These are phyloP conservation scores for Pseudomyrmex pallidus DNA, from an alignment of 1,140 invertebrate species.

Conservation along the genomic window DNA sequence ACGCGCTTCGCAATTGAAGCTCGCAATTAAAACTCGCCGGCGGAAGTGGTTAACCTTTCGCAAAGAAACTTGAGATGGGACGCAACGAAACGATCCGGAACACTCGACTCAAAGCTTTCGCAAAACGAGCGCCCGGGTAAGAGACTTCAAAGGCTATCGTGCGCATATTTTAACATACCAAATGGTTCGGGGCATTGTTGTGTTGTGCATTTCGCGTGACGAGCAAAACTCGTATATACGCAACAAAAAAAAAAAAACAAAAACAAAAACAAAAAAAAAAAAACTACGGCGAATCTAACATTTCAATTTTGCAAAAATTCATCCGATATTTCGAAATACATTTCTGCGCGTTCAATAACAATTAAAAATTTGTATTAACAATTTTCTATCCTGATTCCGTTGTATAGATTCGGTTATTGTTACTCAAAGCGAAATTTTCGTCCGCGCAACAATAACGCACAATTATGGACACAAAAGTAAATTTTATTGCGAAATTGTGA, in stretches of 20 bases:
- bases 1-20: constrained; percentile 50
- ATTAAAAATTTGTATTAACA: background rate
- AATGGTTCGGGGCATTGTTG: constrained; percentile 49
- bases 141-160: constrained; percentile 56
- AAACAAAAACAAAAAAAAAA: background rate
- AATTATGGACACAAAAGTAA: background rate
- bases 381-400: background rate
- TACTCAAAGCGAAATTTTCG: no score
- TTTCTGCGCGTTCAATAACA: background rate
- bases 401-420: no score
- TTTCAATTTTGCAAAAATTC: constrained; percentile 42
- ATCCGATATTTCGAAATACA: background rate
- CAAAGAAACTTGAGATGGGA: constrained; percentile 57
- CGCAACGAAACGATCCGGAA: constrained; percentile 48
- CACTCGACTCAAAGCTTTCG: constrained; percentile 45
- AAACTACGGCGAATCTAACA: background rate
- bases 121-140: constrained; percentile 36
- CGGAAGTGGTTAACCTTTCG: constrained; percentile 57
- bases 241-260: constrained; percentile 4
- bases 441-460: no score
- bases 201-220: constrained; percentile 31
- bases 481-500: constrained; percentile 1
- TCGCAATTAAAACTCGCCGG: constrained; percentile 53
- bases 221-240: background rate
- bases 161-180: constrained; percentile 60